Conservation (phyloP, 2,797 vertebrate species). For the Alosa sapidissima region DNA sequence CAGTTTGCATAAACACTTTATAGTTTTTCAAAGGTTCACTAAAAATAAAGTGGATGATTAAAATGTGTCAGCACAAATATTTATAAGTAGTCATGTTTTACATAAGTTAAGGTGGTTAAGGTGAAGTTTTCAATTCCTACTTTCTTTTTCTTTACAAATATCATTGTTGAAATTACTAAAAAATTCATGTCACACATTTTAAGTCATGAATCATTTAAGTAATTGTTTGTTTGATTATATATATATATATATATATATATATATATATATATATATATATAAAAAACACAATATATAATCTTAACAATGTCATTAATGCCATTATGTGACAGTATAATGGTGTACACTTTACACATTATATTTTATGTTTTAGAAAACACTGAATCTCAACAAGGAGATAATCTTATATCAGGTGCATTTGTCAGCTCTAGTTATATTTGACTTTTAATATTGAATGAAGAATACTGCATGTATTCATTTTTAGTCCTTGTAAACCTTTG, state of each 20-base stretch:
- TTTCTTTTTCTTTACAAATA: not conserved
- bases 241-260: not conserved
- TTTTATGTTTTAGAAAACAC: not conserved
- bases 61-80: not conserved
- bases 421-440: not conserved
- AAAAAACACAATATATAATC: not conserved
- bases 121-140: not conserved
- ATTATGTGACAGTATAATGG: not conserved
- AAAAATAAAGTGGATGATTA: not conserved
- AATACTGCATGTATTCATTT: not conserved
- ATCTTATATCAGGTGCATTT: not conserved
- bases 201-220: not conserved
- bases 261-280: not conserved
- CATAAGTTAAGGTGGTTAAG: not conserved
- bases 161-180: not conserved
- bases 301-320: not conserved
- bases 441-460: not conserved
- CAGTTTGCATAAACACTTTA: slow-evolving; percentile 3
- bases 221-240: not conserved
- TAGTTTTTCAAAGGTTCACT: not conserved
- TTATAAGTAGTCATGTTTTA: not conserved
- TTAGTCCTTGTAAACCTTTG: not conserved
- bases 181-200: not conserved
- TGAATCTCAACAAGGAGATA: not conserved
- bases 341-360: not conserved